phyloP scores from a whole-genome alignment of 2,113 vertebrate species.

The Pandion haliaetus region DNA sequence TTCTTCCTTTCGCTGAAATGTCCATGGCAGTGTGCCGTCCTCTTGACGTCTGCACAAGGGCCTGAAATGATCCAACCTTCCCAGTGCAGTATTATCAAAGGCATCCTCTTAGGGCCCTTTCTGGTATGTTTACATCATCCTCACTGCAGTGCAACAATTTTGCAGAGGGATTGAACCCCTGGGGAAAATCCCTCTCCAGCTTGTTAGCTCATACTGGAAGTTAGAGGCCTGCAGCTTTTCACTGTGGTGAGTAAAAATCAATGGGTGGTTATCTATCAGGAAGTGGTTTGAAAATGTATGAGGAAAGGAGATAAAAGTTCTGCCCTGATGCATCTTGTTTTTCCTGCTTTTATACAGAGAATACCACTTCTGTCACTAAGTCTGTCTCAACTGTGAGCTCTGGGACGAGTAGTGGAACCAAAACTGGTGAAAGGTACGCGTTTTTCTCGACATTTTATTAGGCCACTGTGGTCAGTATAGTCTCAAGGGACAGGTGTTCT shows the following conservation, averaged over 20 bases:
- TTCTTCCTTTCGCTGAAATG: background rate
- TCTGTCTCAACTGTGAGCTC: slow-evolving; percentile 64
- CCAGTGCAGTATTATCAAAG: background rate
- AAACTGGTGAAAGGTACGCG: slow-evolving; percentile 65
- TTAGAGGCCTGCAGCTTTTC: background rate
- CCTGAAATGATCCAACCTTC: background rate
- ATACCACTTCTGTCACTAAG: slow-evolving; percentile 66
- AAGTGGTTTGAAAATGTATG: background rate
- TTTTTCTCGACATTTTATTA: background rate
- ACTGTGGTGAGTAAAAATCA: background rate
- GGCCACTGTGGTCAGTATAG: background rate
- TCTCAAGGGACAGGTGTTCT: background rate
- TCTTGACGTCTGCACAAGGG: background rate
- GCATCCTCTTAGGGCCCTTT: background rate
- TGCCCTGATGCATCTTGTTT: background rate
- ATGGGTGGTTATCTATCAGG: fast-evolving
- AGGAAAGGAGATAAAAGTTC: background rate
- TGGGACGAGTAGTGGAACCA: background rate
- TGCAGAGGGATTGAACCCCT: background rate
- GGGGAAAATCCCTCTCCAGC: background rate
- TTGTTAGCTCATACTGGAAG: background rate
- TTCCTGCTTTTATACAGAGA: slow-evolving; percentile 73
- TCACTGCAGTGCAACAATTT: background rate
- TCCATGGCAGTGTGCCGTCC: background rate
- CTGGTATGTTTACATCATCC: background rate